Base-by-base conservation (phyloP, 92 coral and sea anemone species). In the Zoanthus solanderi region DNA sequence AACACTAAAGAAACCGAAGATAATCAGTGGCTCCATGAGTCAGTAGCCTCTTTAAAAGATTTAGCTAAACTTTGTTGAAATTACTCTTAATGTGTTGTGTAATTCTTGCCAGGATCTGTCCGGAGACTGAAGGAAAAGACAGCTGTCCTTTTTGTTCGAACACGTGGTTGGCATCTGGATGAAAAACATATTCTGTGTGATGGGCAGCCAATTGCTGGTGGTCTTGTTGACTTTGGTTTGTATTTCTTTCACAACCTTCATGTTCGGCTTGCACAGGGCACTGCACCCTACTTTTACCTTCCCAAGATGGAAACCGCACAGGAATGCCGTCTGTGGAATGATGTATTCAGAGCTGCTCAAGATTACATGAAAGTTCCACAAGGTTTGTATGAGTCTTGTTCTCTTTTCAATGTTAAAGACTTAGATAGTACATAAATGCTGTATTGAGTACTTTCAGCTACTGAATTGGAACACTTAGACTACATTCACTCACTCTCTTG, bases 271-370 rank as follows among this genome's bases (percentile, higher is more conserved):
- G 92, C 94, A 17, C 91, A 89, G 75, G 98, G 95, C 65, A 92
- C 99, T 4, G 95, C 99, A 6, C 96, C 99, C 0, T 97, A 97
- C 92, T 97, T 90, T 87, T 97, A 97, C 81, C 94, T 97, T 18
- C 99, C 99, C 0, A 97, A 97, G 89, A 95, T 97, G 99, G 99
- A 97, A 83, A 97, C 99, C 12, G 95, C 78, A 78, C 90, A 86
- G 76, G 99, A 95, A 77, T 95, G 98, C 37, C 92, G 99, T 23
- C 88, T 97, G 91, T 97, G 99, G 99, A 97, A 97, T 86, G 97
- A 97, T 66, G 99, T 97, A 68, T 97, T 97, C 68, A 94, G 92
- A 86, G 95, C 95, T 56, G 94, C 99, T 28, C 98, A 97, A 81
- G 98, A 97, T 79, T 95, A 95, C 86, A 87, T 92, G 93, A 84